Percentiles rank a stretch among this genome's conserved stretches.
phyloP scores from a whole-genome alignment of 2,113 vertebrate species.

The Hiodon alosoides region DNA sequence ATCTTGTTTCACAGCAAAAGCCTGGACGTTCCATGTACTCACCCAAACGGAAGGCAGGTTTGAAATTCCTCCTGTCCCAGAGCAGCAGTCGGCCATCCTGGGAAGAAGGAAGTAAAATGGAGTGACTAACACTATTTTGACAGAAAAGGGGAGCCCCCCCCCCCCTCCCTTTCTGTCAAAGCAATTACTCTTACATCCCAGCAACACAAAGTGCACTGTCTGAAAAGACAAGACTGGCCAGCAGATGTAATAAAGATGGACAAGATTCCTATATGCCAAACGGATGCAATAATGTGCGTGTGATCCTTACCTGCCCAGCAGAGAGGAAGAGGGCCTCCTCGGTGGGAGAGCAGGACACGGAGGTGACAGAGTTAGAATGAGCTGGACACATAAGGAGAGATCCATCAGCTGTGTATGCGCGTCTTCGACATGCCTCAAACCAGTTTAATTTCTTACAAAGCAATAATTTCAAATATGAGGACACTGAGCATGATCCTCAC shows the following conservation, averaged over 20 bases:
- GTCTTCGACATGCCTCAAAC: neutral
- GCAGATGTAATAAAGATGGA: too few relatives aligned
- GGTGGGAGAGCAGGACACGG: slow-evolving; percentile 79
- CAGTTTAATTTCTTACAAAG: too few relatives aligned
- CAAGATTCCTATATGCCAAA: neutral
- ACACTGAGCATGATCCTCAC: too few relatives aligned
- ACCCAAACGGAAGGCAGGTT: slow-evolving; percentile 87
- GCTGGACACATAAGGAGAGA: slow-evolving; percentile 52
- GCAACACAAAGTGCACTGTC: neutral
- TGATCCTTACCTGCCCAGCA: slow-evolving; percentile 77
- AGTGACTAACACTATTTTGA: neutral
- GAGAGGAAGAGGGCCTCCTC: slow-evolving; percentile 86
- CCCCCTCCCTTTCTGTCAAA: too few relatives aligned
- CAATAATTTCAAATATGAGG: neutral
- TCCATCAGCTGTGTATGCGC: neutral
- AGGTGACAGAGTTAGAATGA: slow-evolving; percentile 73
- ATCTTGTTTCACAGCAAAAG: neutral
- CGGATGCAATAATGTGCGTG: neutral
- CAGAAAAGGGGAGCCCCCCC: too few relatives aligned
- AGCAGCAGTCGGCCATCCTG: slow-evolving; percentile 84
- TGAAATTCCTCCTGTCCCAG: slow-evolving; percentile 90
- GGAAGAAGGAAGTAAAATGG: slow-evolving; percentile 1
- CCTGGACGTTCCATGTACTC: slow-evolving; percentile 13
- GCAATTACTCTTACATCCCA: neutral
- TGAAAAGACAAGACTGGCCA: too few relatives aligned